phyloP scores from a whole-genome alignment of 1,140 invertebrate genomes.

The Listronotus bonariensis region DNA sequence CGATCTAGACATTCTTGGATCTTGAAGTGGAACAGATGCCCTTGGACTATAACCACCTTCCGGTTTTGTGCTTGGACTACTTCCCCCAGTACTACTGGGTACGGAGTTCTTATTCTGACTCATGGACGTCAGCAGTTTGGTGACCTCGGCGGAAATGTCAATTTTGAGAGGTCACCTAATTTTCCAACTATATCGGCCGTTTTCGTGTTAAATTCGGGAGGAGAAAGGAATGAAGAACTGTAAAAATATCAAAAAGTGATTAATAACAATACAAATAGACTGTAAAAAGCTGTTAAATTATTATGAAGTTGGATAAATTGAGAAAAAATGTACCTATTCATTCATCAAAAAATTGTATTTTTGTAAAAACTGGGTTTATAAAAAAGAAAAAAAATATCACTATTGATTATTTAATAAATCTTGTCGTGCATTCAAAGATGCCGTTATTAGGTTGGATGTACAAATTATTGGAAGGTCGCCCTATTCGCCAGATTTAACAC shows the following conservation, averaged over 20 bases:
- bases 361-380: too few species aligned
- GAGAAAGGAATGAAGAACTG: conserved; percentile 12
- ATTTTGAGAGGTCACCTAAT: conserved; percentile 72
- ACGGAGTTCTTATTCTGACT: conserved; percentile 35
- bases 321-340: too few species aligned
- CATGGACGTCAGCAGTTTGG: conserved; percentile 62
- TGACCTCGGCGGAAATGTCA: conserved; percentile 73
- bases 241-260: background rate
- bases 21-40: conserved; percentile 18
- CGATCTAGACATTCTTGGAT: conserved; percentile 45
- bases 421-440: too few species aligned
- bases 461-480: too few species aligned
- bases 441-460: too few species aligned
- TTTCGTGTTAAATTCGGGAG: conserved; percentile 15
- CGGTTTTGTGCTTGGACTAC: background rate
- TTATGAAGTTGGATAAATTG: too few species aligned
- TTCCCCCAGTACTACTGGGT: background rate
- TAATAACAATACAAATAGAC: too few species aligned
- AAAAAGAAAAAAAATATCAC: too few species aligned
- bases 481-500: too few species aligned
- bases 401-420: too few species aligned
- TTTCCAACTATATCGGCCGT: conserved; percentile 62
- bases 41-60: conserved; percentile 16
- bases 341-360: too few species aligned
- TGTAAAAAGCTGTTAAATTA: too few species aligned